phyloP scores from a whole-genome alignment of 64 coral and sea anemone species.

The Catalaphyllia jardinei region DNA sequence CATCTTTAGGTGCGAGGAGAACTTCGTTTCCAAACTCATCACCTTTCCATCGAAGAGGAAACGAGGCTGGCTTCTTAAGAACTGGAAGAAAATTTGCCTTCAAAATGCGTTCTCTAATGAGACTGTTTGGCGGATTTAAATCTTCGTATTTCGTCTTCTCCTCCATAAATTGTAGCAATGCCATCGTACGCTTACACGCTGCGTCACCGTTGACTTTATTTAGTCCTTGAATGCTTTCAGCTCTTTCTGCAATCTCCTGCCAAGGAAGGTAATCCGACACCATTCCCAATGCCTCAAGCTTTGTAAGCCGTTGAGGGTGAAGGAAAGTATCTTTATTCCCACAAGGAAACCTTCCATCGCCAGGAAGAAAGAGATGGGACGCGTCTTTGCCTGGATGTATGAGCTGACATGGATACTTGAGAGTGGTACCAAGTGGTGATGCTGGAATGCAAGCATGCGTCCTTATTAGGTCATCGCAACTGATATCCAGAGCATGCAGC shows the following conservation, averaged over 20 bases:
- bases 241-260: conserved; percentile 52
- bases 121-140: not conserved
- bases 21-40: not conserved
- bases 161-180: conserved; percentile 36
- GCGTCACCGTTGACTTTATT: conserved; percentile 12
- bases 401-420: conserved; percentile 28
- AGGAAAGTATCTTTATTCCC: conserved; percentile 41
- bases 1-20: conserved; percentile 38
- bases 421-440: conserved; percentile 2
- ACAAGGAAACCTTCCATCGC: conserved; percentile 48
- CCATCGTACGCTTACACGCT: conserved; percentile 19
- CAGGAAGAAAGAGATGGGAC: conserved; percentile 30
- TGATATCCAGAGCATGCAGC: conserved; percentile 44
- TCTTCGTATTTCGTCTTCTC: conserved; percentile 5
- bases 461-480: conserved; percentile 9
- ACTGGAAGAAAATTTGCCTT: conserved; percentile 52
- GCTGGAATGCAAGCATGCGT: conserved; percentile 45
- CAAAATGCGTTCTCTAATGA: not conserved
- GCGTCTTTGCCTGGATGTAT: conserved; percentile 40
- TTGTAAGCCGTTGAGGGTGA: not conserved
- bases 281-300: conserved; percentile 59
- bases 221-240: conserved; percentile 40
- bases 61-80: conserved; percentile 26
- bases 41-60: conserved; percentile 48
- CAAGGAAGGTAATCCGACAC: conserved; percentile 48